A percentile compares a stretch with the other conserved stretches of the same genome.
These are phyloP conservation scores for Coelinius sp. DNA, from an alignment of 2,888 invertebrate genomes.

Conservation along the genomic window DNA sequence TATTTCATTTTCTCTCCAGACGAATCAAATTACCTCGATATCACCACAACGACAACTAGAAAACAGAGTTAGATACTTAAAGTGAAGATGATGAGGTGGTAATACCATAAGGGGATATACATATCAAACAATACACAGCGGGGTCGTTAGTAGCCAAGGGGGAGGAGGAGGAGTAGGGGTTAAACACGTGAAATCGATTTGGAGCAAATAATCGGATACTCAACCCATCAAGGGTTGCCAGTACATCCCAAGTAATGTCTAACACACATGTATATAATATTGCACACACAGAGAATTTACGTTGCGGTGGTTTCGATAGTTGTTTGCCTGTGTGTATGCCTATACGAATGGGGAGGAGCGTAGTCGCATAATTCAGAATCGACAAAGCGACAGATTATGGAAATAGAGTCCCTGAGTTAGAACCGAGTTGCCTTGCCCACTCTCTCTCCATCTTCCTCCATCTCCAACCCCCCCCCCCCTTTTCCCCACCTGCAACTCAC, in stretches of 20 bases:
- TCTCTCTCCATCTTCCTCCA: slow-evolving; percentile 43
- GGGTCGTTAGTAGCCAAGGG: slow-evolving; percentile 36
- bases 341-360: slow-evolving; percentile 46
- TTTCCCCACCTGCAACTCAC: slow-evolving; percentile 26
- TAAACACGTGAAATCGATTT: slow-evolving; percentile 70
- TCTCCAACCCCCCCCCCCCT: slow-evolving; percentile 38
- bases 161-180: slow-evolving; percentile 50
- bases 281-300: not conserved
- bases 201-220: slow-evolving; percentile 70
- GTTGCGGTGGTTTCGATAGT: slow-evolving; percentile 18
- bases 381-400: slow-evolving; percentile 71
- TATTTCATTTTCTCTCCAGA: not conserved
- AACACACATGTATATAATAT: not conserved
- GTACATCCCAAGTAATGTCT: slow-evolving; percentile 15
- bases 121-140: not conserved
- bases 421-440: slow-evolving; percentile 52
- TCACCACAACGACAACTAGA: not conserved
- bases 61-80: not conserved
- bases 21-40: not conserved
- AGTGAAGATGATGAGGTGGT: not conserved
- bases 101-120: slow-evolving; percentile 9
- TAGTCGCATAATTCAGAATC: slow-evolving; percentile 70
- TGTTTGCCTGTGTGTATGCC: not conserved
- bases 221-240: slow-evolving; percentile 37
- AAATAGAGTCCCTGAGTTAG: slow-evolving; percentile 69